phyloP scores from a whole-genome alignment of 30 jellyfish, hydroid and myxozoan species.

The Chrysaora quinquecirrha region DNA sequence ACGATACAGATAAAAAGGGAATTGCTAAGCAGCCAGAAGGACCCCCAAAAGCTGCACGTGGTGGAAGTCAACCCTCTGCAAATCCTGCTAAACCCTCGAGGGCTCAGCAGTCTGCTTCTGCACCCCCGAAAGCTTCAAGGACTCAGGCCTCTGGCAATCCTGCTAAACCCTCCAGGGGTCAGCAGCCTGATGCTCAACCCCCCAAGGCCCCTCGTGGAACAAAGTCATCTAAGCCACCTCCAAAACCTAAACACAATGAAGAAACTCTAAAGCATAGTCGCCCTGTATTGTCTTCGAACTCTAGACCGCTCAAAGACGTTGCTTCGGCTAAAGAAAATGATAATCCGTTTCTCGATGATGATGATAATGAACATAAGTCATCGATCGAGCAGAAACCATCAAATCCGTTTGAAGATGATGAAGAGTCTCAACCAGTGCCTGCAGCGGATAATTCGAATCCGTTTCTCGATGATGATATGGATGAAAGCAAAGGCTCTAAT shows the following conservation, averaged over 20 bases:
- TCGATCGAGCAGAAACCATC: constrained; percentile 28
- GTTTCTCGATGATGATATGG: constrained; percentile 54
- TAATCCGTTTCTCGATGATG: constrained; percentile 78
- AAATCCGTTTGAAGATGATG: constrained; percentile 41
- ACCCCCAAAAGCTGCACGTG: constrained; percentile 13
- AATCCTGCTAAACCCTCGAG: constrained; percentile 12
- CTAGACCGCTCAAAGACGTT: constrained; percentile 23
- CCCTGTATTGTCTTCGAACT: constrained; percentile 1
- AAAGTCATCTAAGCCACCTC: not conserved
- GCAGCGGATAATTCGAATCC: constrained; percentile 64
- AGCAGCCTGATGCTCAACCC: not conserved
- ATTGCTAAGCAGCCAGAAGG: constrained; percentile 12
- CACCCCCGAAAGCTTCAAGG: not conserved
- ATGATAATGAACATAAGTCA: constrained; percentile 46
- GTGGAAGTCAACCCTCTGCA: not conserved
- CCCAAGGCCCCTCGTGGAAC: not conserved
- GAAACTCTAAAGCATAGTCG: constrained; percentile 11
- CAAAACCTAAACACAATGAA: not conserved
- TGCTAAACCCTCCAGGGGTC: constrained; percentile 23
- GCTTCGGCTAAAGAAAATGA: constrained; percentile 16
- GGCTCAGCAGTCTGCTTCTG: too few relatives aligned
- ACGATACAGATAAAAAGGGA: constrained; percentile 11
- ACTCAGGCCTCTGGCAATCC: not conserved
- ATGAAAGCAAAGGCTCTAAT: constrained; percentile 27
- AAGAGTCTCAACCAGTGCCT: not conserved